Evolutionary conservation across 2,113 vertebrate species (phyloP).

Genomic region (Corapipo altera): DNA sequence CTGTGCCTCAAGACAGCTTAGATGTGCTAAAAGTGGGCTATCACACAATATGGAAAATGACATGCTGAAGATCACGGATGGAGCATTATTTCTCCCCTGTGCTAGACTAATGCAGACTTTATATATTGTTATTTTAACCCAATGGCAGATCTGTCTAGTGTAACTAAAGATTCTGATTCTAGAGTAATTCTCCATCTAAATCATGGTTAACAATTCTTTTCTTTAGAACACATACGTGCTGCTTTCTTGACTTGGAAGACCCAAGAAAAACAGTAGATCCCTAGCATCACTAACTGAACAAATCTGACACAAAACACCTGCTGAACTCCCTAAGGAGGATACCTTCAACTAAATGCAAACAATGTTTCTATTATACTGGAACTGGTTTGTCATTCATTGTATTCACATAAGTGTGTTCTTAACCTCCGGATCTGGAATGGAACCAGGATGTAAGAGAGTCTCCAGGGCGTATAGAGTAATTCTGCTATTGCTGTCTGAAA

Average conservation of each 20-base stretch:
- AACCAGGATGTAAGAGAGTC: not conserved
- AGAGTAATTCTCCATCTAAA: not conserved
- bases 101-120: not conserved
- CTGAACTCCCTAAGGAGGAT: not conserved
- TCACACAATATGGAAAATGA: not conserved
- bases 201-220: not conserved
- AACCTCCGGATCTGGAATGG: not conserved
- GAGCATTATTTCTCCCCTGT: not conserved
- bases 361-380: not conserved
- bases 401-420: not conserved
- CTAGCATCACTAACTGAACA: not conserved
- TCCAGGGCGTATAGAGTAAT: not conserved
- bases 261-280: not conserved
- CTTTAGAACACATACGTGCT: not conserved
- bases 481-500: not conserved
- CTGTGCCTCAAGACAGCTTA: not conserved
- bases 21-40: not conserved
- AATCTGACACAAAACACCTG: not conserved
- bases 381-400: constrained; percentile 9
- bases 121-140: not conserved
- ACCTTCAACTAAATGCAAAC: not conserved
- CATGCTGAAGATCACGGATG: not conserved
- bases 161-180: not conserved
- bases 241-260: not conserved
- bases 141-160: not conserved